Evolutionary conservation across 2,888 invertebrate genomes (phyloP), one percentile per base, ranked within the genome.

Genomic region (Norana najaformis): DNA sequence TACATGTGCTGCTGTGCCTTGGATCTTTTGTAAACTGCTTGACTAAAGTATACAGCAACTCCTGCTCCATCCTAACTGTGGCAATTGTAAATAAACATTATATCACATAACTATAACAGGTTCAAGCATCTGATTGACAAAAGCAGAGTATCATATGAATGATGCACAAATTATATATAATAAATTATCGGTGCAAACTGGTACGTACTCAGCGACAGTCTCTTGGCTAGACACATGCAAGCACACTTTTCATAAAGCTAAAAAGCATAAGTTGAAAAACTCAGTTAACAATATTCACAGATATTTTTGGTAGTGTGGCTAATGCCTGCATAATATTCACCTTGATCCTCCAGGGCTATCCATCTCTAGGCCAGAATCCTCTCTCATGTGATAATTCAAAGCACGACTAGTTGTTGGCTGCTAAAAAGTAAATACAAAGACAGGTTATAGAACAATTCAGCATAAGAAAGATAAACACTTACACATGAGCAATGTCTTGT

Each of bases 331-430:
- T 0, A 69, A 69, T 30, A 0, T 85, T 35, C 30, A 89, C 89
- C 89, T 89, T 13, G 83, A 83, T 36, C 83, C 83, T 36, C 83
- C 83, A 38, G 83, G 89, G 38, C 89, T 89, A n/a, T 89, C 89
- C 16, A 89, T 18, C 30, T 89, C 89, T 6, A 89, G 89, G 23
- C 89, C 89, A 34, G 89, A 89, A 47, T 83, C 89, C 89, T 89
- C 89, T 83, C 89, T 36, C 39, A 37, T 23, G 41, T 89, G 89
- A 36, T 13, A 85, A 85, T 85, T 85, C 37, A 85, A 18, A 6
- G 30, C 35, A 85, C 23, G 85, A 85, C 85, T 36, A n/a, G 85
- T 36, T 37, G 85, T 36, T 23, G 37, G 85, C 35, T 85, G 85
- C 85, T 85, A 8, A n/a, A 85, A 85, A 85, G 23, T 37, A 85